Percentiles rank a stretch among this genome's conserved stretches.
Evolutionary conservation across 2,888 invertebrate genomes (phyloP).

Genomic region (Archaeoteleia sp.): DNA sequence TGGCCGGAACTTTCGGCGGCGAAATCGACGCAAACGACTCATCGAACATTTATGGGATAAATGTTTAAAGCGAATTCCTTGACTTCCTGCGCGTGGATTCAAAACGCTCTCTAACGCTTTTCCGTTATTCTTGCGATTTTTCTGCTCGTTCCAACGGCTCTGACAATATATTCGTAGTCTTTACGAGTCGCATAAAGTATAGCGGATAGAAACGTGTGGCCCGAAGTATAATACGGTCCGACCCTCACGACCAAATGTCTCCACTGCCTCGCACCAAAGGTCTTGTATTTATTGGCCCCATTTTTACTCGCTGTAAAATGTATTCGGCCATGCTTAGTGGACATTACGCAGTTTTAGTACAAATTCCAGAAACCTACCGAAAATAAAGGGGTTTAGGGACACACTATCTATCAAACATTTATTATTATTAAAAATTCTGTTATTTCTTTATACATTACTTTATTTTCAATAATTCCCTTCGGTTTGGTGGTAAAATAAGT

Average conservation of each 20-base stretch:
- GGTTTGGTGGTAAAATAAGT: no score
- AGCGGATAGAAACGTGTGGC: slow-evolving; percentile 49
- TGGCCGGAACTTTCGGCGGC: no score
- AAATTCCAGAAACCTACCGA: slow-evolving; percentile 29
- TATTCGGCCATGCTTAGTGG: slow-evolving; percentile 58
- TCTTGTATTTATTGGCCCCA: slow-evolving; percentile 61
- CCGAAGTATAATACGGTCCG: slow-evolving; percentile 50
- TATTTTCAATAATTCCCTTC: no score
- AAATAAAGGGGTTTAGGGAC: background rate
- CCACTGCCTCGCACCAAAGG: slow-evolving; percentile 47
- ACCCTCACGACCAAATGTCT: slow-evolving; percentile 57
- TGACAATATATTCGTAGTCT: slow-evolving; percentile 41
- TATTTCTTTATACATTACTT: no score
- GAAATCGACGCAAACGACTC: background rate
- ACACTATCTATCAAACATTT: no score
- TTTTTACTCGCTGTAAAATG: slow-evolving; percentile 62
- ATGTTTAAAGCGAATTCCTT: slow-evolving; percentile 26
- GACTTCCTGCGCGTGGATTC: slow-evolving; percentile 20
- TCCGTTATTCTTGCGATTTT: slow-evolving; percentile 43
- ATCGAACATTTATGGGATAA: slow-evolving; percentile 18
- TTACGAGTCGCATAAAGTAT: slow-evolving; percentile 48
- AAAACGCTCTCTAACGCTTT: slow-evolving; percentile 27
- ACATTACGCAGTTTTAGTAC: slow-evolving; percentile 57
- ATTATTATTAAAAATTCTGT: no score
- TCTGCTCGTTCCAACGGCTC: slow-evolving; percentile 33